Evolutionary conservation across 23 tunicate genomes (phyloP), one percentile per base, ranked within the genome.

Genomic region (Halocynthia roretzi): DNA sequence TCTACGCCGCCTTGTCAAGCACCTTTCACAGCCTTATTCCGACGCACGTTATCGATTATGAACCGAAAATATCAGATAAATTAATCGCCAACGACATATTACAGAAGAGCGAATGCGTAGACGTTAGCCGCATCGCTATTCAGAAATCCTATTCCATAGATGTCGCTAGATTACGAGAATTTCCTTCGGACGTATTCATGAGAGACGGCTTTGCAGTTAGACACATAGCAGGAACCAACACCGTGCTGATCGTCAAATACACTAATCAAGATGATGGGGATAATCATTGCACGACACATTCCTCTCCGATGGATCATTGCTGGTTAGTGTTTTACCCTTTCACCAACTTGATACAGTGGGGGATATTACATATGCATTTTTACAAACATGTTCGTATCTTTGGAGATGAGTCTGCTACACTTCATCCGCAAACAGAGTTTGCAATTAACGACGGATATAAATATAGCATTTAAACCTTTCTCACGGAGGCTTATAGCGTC

Each of bases 101-200:
- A 31, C 44, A 31, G 44, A 31, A 31, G 44, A 31, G 54, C 0
- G 58, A 81, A 18, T 87, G 93, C 61, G 56, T 77, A 54, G 93
- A 87, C 56, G 76, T 86, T 20, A 65, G 31, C 6, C 22, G 31
- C 22, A 65, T 65, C 10, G 31, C 48, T 20, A 65, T 15, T 10
- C 48, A 65, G 19, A 40, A 15, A 20, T 65, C 70, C 0, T 65
- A 63, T 44, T 23, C 21, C 12, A 63, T 77, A 48, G 69, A 77
- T 49, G n/a, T 77, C 48, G 56, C 61, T 8, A 61, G 69, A 61
- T 20, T 77, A 7, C 70, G 71, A 48, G 18, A 62, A 64, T 19
- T 48, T 11, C 56, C 57, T 31, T 12, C 51, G 15, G n/a, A 22
- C 48, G 68, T 50, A 15, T 65, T 65, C 70, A 48, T 20, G 31